Percentiles rank a stretch among this genome's conserved stretches.
These are phyloP conservation scores for Heteromormyrus szaboi DNA, from an alignment of 2,797 vertebrate genomes.

Conservation along the genomic window DNA sequence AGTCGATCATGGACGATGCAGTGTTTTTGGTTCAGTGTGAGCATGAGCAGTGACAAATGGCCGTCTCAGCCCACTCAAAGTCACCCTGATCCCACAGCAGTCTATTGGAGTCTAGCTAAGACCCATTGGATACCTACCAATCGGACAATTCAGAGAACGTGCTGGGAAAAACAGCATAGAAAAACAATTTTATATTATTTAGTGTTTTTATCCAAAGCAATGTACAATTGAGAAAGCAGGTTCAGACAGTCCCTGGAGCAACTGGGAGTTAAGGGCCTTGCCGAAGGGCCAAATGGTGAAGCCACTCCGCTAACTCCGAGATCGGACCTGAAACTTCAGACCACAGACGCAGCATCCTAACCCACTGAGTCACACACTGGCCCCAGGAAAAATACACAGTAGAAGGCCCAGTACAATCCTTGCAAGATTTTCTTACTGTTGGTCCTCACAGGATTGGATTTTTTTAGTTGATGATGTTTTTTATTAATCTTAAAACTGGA, in stretches of 20 bases:
- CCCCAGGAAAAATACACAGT: background rate
- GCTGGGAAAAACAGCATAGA: background rate
- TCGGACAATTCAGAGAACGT: background rate
- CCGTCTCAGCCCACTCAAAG: background rate
- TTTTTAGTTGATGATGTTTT: background rate
- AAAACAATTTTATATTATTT: background rate
- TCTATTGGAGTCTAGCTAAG: background rate
- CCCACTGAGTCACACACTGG: background rate
- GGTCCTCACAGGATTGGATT: background rate
- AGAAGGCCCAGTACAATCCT: background rate
- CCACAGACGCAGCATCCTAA: background rate
- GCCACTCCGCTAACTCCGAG: background rate
- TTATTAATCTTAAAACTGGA: background rate
- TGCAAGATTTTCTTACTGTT: background rate
- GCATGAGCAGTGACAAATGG: conserved; percentile 16
- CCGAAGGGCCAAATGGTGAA: background rate
- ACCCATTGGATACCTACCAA: background rate
- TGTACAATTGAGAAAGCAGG: background rate
- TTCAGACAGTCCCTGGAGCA: background rate
- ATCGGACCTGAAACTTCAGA: background rate
- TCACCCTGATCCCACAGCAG: background rate
- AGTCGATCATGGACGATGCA: conserved; percentile 8
- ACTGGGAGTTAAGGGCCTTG: background rate
- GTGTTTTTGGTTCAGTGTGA: conserved; percentile 9
- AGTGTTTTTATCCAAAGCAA: background rate